Percentiles rank a stretch among this genome's conserved stretches.
Conservation (phyloP, 2,113 vertebrate genomes). For the Callipepla californica region DNA sequence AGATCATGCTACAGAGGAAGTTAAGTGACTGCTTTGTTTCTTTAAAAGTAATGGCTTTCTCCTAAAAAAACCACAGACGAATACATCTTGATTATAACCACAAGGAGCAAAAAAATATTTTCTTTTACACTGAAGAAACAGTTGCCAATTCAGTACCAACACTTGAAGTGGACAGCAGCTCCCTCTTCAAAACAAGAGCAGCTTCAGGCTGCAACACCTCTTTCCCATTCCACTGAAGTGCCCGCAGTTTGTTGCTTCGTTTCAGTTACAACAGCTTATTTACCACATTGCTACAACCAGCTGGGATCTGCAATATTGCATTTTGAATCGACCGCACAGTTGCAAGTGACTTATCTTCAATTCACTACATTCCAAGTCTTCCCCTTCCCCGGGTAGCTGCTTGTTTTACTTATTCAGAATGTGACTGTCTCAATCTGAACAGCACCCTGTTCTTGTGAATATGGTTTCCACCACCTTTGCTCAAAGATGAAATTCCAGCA, state of each 20-base stretch:
- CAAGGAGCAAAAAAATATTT: not conserved
- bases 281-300: accelerated
- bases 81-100: not conserved
- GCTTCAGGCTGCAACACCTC: not conserved
- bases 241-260: not conserved
- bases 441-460: not conserved
- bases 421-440: accelerated
- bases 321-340: not conserved
- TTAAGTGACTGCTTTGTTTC: not conserved
- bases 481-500: not conserved
- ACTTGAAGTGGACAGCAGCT: not conserved
- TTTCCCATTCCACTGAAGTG: not conserved
- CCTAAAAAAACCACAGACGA: not conserved
- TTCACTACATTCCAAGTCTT: not conserved
- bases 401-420: not conserved
- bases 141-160: not conserved
- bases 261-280: not conserved
- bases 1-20: not conserved
- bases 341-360: not conserved
- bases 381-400: not conserved
- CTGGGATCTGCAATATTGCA: not conserved
- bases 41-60: not conserved
- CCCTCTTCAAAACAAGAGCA: not conserved
- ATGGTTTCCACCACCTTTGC: not conserved
- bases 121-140: not conserved